phyloP scores from a whole-genome alignment of 2,888 invertebrate species.

The Geophilus truncorum region DNA sequence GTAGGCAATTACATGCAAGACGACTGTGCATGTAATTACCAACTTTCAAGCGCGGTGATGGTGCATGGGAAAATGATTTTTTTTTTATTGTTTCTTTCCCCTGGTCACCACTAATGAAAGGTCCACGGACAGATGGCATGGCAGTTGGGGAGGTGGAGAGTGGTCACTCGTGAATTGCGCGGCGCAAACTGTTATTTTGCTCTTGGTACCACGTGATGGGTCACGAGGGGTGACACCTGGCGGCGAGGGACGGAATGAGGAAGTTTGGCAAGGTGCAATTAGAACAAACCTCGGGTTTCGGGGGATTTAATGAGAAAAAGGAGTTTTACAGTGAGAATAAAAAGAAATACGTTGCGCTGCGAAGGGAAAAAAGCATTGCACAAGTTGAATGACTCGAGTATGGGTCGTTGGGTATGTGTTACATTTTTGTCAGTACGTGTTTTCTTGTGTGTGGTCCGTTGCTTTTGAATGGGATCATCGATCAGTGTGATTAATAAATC shows the following conservation, averaged over 20 bases:
- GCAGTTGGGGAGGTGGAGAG: background rate
- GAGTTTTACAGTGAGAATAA: too few species aligned
- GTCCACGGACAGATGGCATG: background rate
- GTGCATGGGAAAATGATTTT: background rate
- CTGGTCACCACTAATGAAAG: background rate
- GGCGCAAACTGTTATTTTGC: background rate
- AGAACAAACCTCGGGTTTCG: background rate
- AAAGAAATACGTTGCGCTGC: too few species aligned
- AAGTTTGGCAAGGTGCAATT: background rate
- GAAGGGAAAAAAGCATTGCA: background rate
- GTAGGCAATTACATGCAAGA: background rate
- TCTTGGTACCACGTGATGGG: background rate
- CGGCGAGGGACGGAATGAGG: background rate
- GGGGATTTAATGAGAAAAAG: background rate
- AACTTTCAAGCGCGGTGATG: background rate
- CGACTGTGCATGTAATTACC: background rate
- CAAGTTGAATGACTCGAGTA: background rate
- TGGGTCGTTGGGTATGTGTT: background rate
- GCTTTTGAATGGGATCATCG: background rate
- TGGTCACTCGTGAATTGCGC: background rate
- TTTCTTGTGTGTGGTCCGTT: background rate
- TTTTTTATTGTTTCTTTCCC: background rate
- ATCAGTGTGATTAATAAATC: background rate
- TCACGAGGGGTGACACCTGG: background rate
- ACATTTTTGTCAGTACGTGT: background rate